Evolutionary conservation across 2,113 vertebrate species (phyloP).

Genomic region (Triplophysa siluroides): DNA sequence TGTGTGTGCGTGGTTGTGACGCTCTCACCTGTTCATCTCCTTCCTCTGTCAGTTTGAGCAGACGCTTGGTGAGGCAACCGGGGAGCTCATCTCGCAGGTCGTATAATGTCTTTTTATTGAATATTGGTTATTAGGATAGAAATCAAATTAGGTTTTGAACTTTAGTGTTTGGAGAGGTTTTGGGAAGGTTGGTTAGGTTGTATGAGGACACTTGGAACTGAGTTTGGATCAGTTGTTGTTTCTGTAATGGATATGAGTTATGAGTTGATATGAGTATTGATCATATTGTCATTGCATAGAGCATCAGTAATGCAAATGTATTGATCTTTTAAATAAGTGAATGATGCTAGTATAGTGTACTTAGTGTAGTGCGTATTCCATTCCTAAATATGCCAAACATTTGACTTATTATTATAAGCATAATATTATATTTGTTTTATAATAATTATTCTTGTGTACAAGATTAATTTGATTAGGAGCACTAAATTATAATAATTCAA

Average conservation of each 20-base stretch:
- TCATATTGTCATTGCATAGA: background rate
- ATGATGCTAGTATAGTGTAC: too few relatives aligned
- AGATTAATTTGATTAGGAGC: too few relatives aligned
- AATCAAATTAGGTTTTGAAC: background rate
- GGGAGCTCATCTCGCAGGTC: slow-evolving; percentile 58
- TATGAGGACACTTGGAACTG: background rate
- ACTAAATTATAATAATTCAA: too few relatives aligned
- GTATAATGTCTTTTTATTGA: slow-evolving; percentile 51
- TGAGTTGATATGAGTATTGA: background rate
- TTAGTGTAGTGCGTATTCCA: too few relatives aligned
- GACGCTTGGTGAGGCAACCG: slow-evolving; percentile 35
- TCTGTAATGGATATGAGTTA: background rate
- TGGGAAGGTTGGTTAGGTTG: background rate
- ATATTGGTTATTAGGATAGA: slow-evolving; percentile 16
- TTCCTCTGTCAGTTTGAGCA: slow-evolving; percentile 42
- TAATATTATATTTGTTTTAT: too few relatives aligned
- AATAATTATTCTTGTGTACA: too few relatives aligned
- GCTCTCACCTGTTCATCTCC: slow-evolving; percentile 46
- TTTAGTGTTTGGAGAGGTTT: background rate
- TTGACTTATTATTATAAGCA: too few relatives aligned
- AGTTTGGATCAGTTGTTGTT: background rate
- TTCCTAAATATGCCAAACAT: too few relatives aligned
- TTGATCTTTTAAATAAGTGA: background rate
- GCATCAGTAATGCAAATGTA: background rate
- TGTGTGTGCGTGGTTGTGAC: background rate